A percentile compares a stretch with the other conserved stretches of the same genome.
These are phyloP conservation scores for Sphaerophoria taeniata DNA, from an alignment of 2,888 invertebrate species.

Conservation along the genomic window DNA sequence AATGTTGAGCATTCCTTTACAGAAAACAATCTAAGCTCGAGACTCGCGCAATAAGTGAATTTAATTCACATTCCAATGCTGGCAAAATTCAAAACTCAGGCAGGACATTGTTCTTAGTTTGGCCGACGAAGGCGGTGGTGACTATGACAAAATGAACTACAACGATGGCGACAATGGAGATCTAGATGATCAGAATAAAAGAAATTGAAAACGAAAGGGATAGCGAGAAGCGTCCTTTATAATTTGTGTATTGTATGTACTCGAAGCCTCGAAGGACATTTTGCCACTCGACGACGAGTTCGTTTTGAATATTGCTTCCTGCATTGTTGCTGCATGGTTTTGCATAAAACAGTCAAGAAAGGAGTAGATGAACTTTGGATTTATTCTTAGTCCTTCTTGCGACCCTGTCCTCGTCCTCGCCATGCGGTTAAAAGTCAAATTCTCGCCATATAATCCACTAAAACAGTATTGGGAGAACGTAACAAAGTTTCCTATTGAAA, in stretches of 20 bases:
- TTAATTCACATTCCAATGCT: constrained; percentile 58
- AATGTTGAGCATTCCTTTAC: constrained; percentile 39
- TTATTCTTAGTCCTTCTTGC: too few relatives aligned
- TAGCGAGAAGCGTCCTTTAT: constrained; percentile 30
- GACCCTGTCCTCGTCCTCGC: neutral
- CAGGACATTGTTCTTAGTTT: constrained; percentile 48
- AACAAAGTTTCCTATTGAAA: constrained; percentile 36
- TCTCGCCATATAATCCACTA: constrained; percentile 26
- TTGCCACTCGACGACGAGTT: constrained; percentile 49
- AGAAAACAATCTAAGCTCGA: constrained; percentile 50
- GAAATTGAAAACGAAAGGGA: neutral
- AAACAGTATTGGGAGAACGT: constrained; percentile 30
- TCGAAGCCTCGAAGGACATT: constrained; percentile 43
- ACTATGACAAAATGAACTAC: neutral
- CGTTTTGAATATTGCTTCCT: constrained; percentile 43
- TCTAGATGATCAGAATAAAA: constrained; percentile 20
- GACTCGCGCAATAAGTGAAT: constrained; percentile 63
- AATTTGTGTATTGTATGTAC: constrained; percentile 49
- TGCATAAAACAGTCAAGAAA: neutral
- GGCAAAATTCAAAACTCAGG: constrained; percentile 36
- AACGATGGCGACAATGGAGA: neutral
- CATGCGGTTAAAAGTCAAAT: neutral
- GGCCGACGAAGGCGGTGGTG: neutral
- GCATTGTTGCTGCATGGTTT: neutral
- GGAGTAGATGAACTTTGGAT: neutral